Evolutionary conservation across 2,888 invertebrate species (phyloP).

Genomic region (Megamerina dolium): DNA sequence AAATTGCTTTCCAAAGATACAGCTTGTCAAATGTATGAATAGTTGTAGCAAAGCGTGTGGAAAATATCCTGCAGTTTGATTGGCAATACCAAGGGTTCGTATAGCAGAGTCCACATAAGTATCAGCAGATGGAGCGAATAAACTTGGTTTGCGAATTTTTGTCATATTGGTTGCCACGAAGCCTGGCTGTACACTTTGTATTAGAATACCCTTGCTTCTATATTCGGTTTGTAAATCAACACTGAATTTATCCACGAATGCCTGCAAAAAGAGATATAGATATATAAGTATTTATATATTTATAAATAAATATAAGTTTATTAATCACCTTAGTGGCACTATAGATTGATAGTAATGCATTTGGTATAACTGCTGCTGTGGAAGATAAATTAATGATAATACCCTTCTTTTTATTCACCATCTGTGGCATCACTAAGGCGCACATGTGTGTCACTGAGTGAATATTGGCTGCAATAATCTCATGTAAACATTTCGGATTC

Average conservation of each 20-base stretch:
- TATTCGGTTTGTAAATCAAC: constrained; percentile 73
- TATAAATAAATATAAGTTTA: not conserved
- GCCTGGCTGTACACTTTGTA: constrained; percentile 80
- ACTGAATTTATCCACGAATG: constrained; percentile 76
- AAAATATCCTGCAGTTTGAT: constrained; percentile 69
- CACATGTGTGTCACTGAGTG: constrained; percentile 79
- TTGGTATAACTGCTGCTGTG: constrained; percentile 70
- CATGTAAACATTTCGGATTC: constrained; percentile 57
- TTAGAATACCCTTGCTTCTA: constrained; percentile 61
- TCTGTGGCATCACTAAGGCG: constrained; percentile 73
- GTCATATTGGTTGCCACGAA: constrained; percentile 91
- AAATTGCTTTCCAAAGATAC: constrained; percentile 32
- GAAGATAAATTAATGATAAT: constrained; percentile 89
- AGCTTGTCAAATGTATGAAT: constrained; percentile 27
- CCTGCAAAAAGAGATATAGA: constrained; percentile 48
- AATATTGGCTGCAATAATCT: constrained; percentile 72
- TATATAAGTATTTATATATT: not conserved
- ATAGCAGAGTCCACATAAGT: constrained; percentile 67
- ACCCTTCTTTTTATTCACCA: constrained; percentile 75
- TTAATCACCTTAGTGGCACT: constrained; percentile 74
- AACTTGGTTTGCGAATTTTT: constrained; percentile 65
- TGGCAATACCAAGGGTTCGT: constrained; percentile 62
- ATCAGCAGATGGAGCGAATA: constrained; percentile 70
- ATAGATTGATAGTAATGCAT: constrained; percentile 78
- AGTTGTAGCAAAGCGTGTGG: constrained; percentile 42